Conservation (phyloP, 2,113 vertebrate species). For the Cyphomyrus discorhynchus region DNA sequence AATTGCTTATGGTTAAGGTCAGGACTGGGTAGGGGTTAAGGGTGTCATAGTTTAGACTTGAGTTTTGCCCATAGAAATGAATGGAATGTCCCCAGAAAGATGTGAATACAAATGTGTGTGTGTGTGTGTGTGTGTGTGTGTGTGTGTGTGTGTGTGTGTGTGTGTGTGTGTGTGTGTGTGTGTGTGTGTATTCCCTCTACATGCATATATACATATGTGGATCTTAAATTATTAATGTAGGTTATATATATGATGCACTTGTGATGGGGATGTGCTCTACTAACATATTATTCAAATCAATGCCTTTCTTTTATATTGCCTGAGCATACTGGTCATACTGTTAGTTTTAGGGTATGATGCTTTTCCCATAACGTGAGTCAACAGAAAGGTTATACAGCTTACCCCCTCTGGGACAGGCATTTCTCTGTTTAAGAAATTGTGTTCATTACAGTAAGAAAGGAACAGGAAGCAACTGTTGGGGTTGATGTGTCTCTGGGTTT, state of each 20-base stretch:
- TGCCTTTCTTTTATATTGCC: not conserved
- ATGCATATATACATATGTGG: not conserved
- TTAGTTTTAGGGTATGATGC: not conserved
- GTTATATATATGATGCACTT: not conserved
- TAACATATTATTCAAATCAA: not conserved
- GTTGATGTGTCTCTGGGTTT: not conserved
- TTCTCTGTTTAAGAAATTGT: not conserved
- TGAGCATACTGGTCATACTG: not conserved
- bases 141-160: too few species aligned
- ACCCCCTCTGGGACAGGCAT: not conserved
- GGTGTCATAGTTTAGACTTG: not conserved
- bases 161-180: not conserved
- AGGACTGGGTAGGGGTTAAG: not conserved
- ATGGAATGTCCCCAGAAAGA: not conserved
- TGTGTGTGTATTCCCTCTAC: not conserved
- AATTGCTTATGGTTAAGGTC: not conserved
- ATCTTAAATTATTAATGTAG: not conserved
- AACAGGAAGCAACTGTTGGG: not conserved
- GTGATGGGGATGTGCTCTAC: not conserved
- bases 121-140: not conserved
- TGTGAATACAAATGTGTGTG: not conserved
- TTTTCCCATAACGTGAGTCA: not conserved
- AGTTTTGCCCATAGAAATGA: not conserved
- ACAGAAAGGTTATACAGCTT: not conserved
- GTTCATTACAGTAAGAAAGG: not conserved